These are phyloP conservation scores for Lepisosteus osseus DNA, from an alignment of 2,113 vertebrate genomes.

Conservation along the genomic window DNA sequence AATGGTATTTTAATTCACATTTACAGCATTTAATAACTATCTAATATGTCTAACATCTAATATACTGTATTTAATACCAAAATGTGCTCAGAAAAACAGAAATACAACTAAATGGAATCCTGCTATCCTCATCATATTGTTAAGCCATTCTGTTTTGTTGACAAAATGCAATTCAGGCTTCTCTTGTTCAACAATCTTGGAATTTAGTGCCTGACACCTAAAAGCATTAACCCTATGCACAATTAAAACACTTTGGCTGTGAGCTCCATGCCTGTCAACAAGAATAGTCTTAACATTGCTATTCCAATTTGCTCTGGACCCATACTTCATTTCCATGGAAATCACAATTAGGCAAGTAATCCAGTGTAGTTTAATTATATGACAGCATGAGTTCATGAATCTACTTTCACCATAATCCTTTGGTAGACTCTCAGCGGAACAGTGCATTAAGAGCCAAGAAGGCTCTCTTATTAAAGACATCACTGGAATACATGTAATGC, in stretches of 20 bases:
- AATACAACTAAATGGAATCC: no score
- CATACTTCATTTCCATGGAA: not conserved
- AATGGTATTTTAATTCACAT: no score
- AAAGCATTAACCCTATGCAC: not conserved
- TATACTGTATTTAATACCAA: no score
- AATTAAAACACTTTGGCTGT: not conserved
- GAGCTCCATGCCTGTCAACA: not conserved
- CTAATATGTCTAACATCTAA: no score
- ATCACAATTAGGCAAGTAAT: conserved; percentile 1
- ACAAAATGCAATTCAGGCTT: no score
- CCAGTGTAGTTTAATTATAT: not conserved
- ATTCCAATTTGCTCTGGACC: conserved; percentile 24
- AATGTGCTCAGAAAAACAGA: no score
- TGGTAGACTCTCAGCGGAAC: not conserved
- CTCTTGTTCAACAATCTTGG: not conserved
- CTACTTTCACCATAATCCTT: not conserved
- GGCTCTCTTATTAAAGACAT: no score
- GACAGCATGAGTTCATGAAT: not conserved
- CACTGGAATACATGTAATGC: no score
- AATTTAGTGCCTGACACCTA: not conserved
- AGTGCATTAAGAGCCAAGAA: not conserved
- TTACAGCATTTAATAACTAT: no score
- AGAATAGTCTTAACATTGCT: conserved; percentile 12
- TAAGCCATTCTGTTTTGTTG: no score
- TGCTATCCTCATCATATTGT: no score